A percentile compares a stretch with the other conserved stretches of the same genome.
Conservation (phyloP, 2,797 vertebrate species). For the Clamator glandarius region DNA sequence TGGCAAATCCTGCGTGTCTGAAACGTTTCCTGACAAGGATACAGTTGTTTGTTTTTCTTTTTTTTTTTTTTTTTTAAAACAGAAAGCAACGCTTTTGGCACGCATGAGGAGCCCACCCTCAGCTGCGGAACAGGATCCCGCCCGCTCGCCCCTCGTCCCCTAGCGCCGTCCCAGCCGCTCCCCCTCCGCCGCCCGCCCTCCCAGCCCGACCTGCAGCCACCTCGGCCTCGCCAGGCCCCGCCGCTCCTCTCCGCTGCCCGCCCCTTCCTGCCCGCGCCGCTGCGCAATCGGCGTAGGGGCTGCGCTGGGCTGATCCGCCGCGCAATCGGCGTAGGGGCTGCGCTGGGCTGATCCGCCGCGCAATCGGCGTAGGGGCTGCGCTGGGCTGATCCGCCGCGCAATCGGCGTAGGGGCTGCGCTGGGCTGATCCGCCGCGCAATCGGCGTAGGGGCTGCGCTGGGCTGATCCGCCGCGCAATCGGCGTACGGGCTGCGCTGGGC, state of each 20-base stretch:
- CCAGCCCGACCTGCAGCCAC: background rate
- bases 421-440: background rate
- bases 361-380: too few relatives aligned
- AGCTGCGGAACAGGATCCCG: background rate
- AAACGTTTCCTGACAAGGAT: background rate
- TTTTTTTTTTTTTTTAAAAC: background rate
- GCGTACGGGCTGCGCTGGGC: too few relatives aligned
- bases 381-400: too few relatives aligned
- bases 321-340: too few relatives aligned
- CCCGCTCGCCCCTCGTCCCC: background rate
- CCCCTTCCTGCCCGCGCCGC: background rate
- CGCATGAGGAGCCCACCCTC: too few relatives aligned
- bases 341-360: too few relatives aligned
- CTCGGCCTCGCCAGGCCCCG: background rate
- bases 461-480: too few relatives aligned
- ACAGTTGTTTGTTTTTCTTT: too few relatives aligned
- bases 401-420: too few relatives aligned
- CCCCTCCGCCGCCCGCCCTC: background rate
- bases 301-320: too few relatives aligned
- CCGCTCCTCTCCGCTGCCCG: background rate
- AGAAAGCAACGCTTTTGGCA: background rate
- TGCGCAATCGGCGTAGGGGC: background rate
- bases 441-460: background rate
- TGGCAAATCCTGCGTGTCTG: too few relatives aligned
- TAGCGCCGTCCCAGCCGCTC: accelerated